Evolutionary conservation across 2,113 vertebrate genomes (phyloP), one percentile per base, ranked within the genome.

Genomic region (Ceyx melanurus): DNA sequence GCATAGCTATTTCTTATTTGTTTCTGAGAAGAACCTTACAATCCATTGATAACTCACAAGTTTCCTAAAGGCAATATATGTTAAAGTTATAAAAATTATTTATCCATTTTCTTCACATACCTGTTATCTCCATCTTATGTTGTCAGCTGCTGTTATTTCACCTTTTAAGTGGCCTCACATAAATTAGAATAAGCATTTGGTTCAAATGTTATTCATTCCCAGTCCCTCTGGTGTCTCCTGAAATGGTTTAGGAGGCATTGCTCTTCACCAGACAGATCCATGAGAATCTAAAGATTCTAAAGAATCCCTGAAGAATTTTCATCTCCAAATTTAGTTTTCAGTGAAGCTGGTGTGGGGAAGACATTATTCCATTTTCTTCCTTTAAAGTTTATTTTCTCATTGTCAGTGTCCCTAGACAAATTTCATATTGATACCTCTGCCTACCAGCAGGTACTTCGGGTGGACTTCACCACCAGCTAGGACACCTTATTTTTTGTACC

Each of bases 11-110:
- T 96, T 93, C 74, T 40, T 78, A 48, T 68, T 80, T 93, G 75
- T 87, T 94, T 93, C 53, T 86, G 37, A 87, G 90, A 87, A 89
- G 58, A 87, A 51, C 29, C 65, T 92, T 70, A 35, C 54, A 86
- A 65, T 68, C 70, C 85, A 92, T 78, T 76, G 84, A 86, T 92
- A 86, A 87, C n/a, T 72, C 57, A 72, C 22, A 86, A 66, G 64
- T 80, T 82, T 89, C 81, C 51, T 80, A 92, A 88, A 85, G 65
- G 60, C 1, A 21, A 80, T 91, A 43, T 51, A 85, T 17, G 40
- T 92, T 87, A 73, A 73, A 94, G 31, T 42, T 81, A 91, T 86
- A 88, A 88, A 89, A 90, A 76, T 56, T 65, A 58, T 84, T 86
- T 78, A 53, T 84, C 64, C 4, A 6, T 91, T 92, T 94, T 86